Conservation (phyloP, 2,888 invertebrate species). For the Neoscelio sp. region DNA sequence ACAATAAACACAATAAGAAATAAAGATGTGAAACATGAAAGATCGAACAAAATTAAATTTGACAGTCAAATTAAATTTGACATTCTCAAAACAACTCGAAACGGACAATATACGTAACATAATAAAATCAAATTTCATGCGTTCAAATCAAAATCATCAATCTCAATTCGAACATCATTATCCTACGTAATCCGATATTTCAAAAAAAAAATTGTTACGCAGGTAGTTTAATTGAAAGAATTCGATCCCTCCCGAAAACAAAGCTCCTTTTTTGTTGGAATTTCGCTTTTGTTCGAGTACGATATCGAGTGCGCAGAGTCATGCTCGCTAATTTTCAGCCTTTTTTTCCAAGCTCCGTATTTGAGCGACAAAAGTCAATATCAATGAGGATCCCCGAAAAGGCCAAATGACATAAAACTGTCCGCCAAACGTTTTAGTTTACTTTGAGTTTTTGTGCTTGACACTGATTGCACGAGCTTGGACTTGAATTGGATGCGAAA, state of each 20-base stretch:
- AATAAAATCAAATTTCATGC: too few relatives aligned
- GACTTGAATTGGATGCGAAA: slow-evolving; percentile 48
- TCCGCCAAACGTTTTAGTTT: slow-evolving; percentile 31
- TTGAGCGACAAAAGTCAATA: slow-evolving; percentile 38
- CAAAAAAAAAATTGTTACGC: too few relatives aligned
- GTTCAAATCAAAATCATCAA: too few relatives aligned
- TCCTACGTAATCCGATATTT: too few relatives aligned
- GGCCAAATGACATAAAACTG: slow-evolving; percentile 30
- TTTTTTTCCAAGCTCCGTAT: slow-evolving; percentile 33
- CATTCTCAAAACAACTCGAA: too few relatives aligned
- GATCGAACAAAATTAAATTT: too few relatives aligned
- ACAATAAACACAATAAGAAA: too few relatives aligned
- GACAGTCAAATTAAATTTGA: too few relatives aligned
- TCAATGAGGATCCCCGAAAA: slow-evolving; percentile 31
- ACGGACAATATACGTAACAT: too few relatives aligned
- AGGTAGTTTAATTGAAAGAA: slow-evolving; percentile 5
- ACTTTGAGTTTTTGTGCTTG: slow-evolving; percentile 46
- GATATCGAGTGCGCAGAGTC: too few relatives aligned
- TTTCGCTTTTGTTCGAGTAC: slow-evolving; percentile 3
- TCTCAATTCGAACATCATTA: too few relatives aligned
- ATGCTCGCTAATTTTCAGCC: slow-evolving; percentile 29
- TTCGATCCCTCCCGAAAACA: background rate
- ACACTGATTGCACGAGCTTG: slow-evolving; percentile 49
- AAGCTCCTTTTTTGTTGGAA: slow-evolving; percentile 1
- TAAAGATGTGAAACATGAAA: too few relatives aligned